phyloP scores from a whole-genome alignment of 2,113 vertebrate genomes.

The Pandion haliaetus region DNA sequence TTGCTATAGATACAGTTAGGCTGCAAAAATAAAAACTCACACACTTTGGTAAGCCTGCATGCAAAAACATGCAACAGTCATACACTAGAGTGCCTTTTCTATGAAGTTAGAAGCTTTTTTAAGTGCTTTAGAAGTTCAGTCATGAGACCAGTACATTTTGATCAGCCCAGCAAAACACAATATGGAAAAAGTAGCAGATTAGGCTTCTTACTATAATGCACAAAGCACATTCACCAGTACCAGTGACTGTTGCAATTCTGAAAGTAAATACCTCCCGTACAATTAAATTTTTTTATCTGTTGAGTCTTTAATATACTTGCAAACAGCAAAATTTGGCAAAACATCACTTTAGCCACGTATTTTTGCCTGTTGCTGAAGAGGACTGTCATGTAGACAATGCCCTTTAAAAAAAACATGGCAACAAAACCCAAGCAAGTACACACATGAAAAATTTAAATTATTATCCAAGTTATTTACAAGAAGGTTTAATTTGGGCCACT shows the following conservation, averaged over 20 bases:
- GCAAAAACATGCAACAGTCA: background rate
- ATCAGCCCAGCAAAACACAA: conserved; percentile 47
- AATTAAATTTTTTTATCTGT: background rate
- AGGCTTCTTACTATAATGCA: background rate
- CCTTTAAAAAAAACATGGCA: background rate
- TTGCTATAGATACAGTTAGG: background rate
- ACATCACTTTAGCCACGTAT: background rate
- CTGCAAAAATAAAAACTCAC: background rate
- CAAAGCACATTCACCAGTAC: background rate
- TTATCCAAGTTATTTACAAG: background rate
- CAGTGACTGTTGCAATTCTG: background rate
- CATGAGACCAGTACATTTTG: conserved; percentile 24
- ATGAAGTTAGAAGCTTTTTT: conserved; percentile 47
- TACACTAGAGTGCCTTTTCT: background rate
- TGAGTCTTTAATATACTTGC: background rate
- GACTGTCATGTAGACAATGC: background rate
- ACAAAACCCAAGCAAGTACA: background rate
- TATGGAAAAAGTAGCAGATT: conserved; percentile 47
- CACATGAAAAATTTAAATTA: background rate
- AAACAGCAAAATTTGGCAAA: background rate
- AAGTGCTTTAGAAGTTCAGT: conserved; percentile 47
- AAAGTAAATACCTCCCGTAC: background rate
- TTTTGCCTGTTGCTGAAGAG: background rate
- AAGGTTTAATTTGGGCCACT: background rate
- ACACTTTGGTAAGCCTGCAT: background rate